phyloP scores from a whole-genome alignment of 2,888 invertebrate species.

The Alentia gelatinosa region DNA sequence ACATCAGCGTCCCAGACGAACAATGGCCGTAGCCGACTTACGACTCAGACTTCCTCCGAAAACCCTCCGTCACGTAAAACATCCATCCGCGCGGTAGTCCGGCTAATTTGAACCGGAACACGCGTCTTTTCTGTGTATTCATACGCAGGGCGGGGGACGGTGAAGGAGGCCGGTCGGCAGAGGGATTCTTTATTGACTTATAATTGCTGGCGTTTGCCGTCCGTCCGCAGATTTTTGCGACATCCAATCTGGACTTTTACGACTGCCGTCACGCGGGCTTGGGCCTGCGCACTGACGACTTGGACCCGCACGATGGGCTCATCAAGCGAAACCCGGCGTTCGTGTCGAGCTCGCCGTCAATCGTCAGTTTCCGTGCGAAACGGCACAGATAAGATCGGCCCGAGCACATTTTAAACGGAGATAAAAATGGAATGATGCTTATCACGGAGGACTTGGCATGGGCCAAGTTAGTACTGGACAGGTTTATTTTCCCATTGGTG shows the following conservation, averaged over 20 bases:
- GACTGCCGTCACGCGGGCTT: slow-evolving; percentile 41
- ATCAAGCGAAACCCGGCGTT: neutral
- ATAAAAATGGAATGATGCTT: slow-evolving; percentile 45
- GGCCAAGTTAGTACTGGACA: neutral
- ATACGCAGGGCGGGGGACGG: neutral
- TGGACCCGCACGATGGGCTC: neutral
- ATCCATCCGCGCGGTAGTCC: neutral
- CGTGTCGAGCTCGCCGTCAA: slow-evolving; percentile 1
- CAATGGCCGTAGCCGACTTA: neutral
- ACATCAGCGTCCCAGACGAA: neutral
- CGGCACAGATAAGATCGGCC: slow-evolving; percentile 24
- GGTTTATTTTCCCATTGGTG: slow-evolving; percentile 21
- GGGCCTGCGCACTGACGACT: slow-evolving; percentile 17
- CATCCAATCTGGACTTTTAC: slow-evolving; percentile 34
- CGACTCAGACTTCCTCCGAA: neutral
- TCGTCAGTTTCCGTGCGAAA: slow-evolving; percentile 44
- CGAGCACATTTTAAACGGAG: slow-evolving; percentile 44
- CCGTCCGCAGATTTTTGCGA: slow-evolving; percentile 38
- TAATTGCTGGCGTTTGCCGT: slow-evolving; percentile 51
- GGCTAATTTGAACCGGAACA: slow-evolving; percentile 6
- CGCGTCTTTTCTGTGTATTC: slow-evolving; percentile 47
- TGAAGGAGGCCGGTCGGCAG: no score
- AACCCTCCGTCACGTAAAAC: slow-evolving; percentile 23
- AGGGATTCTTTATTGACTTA: slow-evolving; percentile 48
- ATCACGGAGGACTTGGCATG: slow-evolving; percentile 32